Percentiles rank a stretch among this genome's conserved stretches.
Evolutionary conservation across 1,140 invertebrate genomes (phyloP).

Genomic region (Drosophila bifasciata): DNA sequence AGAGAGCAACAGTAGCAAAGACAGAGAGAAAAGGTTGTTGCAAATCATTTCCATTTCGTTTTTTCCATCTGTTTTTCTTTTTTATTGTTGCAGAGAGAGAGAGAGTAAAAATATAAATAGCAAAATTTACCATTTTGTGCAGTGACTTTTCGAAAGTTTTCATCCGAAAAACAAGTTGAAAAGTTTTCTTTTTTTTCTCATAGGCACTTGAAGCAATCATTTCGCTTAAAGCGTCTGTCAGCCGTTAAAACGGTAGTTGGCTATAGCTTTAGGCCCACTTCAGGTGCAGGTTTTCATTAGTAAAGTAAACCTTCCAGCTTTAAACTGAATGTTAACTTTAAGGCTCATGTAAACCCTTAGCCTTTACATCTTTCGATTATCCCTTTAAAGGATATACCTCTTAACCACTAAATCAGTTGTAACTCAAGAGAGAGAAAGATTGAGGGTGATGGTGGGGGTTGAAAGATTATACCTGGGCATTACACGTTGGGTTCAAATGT

Average conservation of each 20-base stretch:
- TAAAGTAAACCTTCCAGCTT: too few species aligned
- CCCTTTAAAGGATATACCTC: too few species aligned
- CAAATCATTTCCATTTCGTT: conserved; percentile 58
- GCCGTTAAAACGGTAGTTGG: too few species aligned
- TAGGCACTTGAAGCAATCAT: too few species aligned
- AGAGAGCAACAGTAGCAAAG: conserved; percentile 4
- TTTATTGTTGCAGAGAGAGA: not conserved
- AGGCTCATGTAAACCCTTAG: not conserved
- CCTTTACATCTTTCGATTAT: too few species aligned
- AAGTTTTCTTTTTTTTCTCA: conserved; percentile 17
- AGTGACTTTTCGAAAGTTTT: conserved; percentile 51
- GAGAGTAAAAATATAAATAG: conserved; percentile 62
- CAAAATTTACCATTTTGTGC: conserved; percentile 74
- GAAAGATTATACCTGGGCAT: conserved; percentile 10
- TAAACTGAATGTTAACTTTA: too few species aligned
- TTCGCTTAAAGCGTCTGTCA: too few species aligned
- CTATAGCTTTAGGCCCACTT: too few species aligned
- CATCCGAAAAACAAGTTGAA: conserved; percentile 10
- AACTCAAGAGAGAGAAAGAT: too few species aligned
- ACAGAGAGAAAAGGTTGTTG: conserved; percentile 34
- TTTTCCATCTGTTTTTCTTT: conserved; percentile 23
- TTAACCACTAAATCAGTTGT: too few species aligned
- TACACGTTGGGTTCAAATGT: conserved; percentile 27
- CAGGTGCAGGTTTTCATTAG: too few species aligned
- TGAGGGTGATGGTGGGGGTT: not conserved